Evolutionary conservation across 2,888 invertebrate genomes (phyloP), one percentile per base, ranked within the genome.

Genomic region (Lymantria monacha): DNA sequence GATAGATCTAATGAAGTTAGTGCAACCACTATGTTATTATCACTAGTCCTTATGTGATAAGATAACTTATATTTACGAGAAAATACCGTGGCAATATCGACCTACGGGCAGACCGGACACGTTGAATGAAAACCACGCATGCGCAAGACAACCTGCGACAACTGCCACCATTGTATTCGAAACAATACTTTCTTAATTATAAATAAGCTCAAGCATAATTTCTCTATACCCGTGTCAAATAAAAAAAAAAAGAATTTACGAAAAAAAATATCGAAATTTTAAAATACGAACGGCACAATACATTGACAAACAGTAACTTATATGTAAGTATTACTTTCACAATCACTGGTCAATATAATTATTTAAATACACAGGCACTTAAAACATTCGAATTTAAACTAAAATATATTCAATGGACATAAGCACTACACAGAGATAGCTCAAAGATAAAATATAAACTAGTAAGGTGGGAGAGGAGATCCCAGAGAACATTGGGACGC

Each of bases 41-140:
- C 22, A 22, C 22, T 22, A 22, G 22, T 22, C 2, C 22, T 22
- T 22, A 22, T 3, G 5, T 22, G 22, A 22, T 22, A 22, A 22
- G 22, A 22, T 22, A 22, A 22, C 5, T 60, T 55, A 46, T 56
- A 66, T 69, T 66, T 63, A 66, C 69, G 43, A 49, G 50, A 44
- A 44, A 52, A 49, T 44, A 57, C 60, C 49, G 58, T 57, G 55
- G 51, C 49, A 58, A 51, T 79, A 79, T 79, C 79, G 79, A 79
- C 77, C 76, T 71, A 70, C 48, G 55, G 48, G 53, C 49, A 49
- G 43, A 41, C 46, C 43, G 62, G 67, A 66, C 70, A 74, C 72
- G 65, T 62, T 83, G 83, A 84, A 83, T 81, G 81, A 76, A 76
- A 56, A 48, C 31, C 46, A 60, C 77, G 76, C 83, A 81, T 83